Evolutionary conservation across 2,888 invertebrate genomes (phyloP), one percentile per base, ranked within the genome.

Genomic region (Agriopis leucophaearia): DNA sequence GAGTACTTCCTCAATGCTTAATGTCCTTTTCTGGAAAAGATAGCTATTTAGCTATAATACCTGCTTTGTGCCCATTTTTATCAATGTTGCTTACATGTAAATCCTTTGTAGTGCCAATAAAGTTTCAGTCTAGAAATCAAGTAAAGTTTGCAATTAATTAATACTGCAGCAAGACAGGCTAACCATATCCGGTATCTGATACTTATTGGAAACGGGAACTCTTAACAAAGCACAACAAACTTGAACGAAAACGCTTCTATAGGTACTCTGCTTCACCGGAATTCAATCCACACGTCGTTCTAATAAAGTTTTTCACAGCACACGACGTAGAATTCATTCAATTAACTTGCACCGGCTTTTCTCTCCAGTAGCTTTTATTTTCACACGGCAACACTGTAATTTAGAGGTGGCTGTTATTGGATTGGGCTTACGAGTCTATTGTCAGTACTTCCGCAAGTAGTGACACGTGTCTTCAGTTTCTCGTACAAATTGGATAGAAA

Each of bases 391-490:
- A 27, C 50, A 16, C 27, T 45, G 58, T 63, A 62, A 69, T 63
- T 50, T 59, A 61, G 55, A 63, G 36, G 40, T 50, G 50, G 38
- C 42, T 56, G 58, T 61, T 65, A 63, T 59, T 50, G 60, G 59
- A 60, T 51, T 10, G 27, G 52, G 45, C 47, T 66, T 66, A 45
- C 38, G 66, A 70, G 64, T 65, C 60, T 47, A 50, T 60, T 73
- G 64, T 66, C 65, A 66, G 54, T 51, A 64, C 63, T 70, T 71
- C 64, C 54, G 54, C 50, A 59, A 71, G 61, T 72, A 60, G 50
- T 51, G 63, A 70, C 64, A 67, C 60, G 60, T 57, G 52, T 63
- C 64, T 68, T 69, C 70, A 68, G 70, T 73, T 68, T 74, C 62
- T 15, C 61, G 64, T 45, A 72, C 66, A 70, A 61, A 67, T 59